Evolutionary conservation across 2,113 vertebrate genomes (phyloP).

Genomic region (Osmerus eperlanus): DNA sequence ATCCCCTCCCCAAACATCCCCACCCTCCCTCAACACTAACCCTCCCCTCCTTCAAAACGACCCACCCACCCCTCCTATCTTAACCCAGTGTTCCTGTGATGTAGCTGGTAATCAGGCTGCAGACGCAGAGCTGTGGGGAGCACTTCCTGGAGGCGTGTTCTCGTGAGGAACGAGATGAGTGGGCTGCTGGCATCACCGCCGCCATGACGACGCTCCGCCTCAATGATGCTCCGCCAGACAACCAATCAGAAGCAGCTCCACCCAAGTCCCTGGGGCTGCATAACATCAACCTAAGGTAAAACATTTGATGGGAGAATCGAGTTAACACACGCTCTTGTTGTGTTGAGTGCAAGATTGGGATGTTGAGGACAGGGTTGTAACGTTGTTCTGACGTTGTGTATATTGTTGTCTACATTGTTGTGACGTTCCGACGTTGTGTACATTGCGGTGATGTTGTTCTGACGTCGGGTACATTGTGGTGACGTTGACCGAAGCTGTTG

Average conservation of each 20-base stretch:
- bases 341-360: no score
- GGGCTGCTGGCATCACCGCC: constrained; percentile 83
- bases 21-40: not conserved
- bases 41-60: not conserved
- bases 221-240: constrained; percentile 53
- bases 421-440: not conserved
- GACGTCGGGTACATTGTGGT: not conserved
- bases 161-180: constrained; percentile 87
- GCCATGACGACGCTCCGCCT: constrained; percentile 75
- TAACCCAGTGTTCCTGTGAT: not conserved
- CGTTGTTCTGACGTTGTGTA: not conserved
- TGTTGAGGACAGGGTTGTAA: not conserved
- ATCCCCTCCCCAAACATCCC: not conserved
- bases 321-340: no score
- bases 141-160: constrained; percentile 90
- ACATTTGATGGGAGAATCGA: no score
- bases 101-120: constrained; percentile 86
- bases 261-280: constrained; percentile 75
- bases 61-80: not conserved
- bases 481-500: not conserved
- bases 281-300: constrained; percentile 82
- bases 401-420: not conserved
- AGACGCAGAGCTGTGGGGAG: constrained; percentile 77
- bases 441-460: not conserved
- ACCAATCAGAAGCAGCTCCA: constrained; percentile 57